Evolutionary conservation across 2,888 invertebrate genomes (phyloP), one percentile per base, ranked within the genome.

Genomic region (Boloria selene): DNA sequence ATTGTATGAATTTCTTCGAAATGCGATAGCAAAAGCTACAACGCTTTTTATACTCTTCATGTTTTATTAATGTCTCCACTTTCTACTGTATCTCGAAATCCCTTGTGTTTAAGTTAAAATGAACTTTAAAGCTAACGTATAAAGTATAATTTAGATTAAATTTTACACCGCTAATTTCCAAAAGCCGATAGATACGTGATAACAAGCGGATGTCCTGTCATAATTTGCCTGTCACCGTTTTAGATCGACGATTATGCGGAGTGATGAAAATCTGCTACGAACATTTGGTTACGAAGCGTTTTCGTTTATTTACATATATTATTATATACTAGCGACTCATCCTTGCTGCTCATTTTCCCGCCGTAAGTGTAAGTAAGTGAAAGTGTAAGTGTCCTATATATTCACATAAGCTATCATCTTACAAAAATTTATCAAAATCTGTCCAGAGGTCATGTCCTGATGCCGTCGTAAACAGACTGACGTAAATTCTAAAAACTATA

Each of bases 131-230:
- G 0, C 44, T 0, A 10, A 18, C 13, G 2, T 18, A 53, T 51
- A 52, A 59, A 47, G 47, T 42, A 38, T 3, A 54, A 14, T 10
- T 49, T 65, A 42, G 4, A 54, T 31, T 13, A 17, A 14, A 47
- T 42, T 26, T 7, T 4, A 38, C n/a, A 14, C n/a, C 17, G 45
- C 45, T 26, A 56, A 59, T 59, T 50, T 49, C 17, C 49, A 45
- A 59, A 49, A 49, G 31, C 50, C 72, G 70, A 72, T 67, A 68
- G 78, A 79, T 76, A 50, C 52, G 52, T 63, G 70, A 70, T 70
- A 68, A 75, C 71, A 77, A 74, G 73, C 71, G 81, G 80, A 78
- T 75, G 77, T 82, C 79, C 78, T 69, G 78, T 81, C 81, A 82
- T 85, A 82, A 81, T 77, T 85, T 80, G 79, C 71, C 70, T 72